Base-by-base conservation (phyloP, 2,797 vertebrate species). In the Labroides dimidiatus region DNA sequence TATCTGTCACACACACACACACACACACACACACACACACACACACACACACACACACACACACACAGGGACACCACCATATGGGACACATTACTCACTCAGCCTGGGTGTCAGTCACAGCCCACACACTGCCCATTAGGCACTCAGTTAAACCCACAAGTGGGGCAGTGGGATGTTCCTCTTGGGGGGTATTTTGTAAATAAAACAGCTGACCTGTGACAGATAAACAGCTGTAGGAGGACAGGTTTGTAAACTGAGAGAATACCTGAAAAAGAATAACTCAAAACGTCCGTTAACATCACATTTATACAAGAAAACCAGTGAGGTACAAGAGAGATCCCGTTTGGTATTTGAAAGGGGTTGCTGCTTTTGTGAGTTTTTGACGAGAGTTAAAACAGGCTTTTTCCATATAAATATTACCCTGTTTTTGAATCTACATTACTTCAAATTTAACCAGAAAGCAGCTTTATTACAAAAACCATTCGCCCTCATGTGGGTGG, bases 1-100 rank as follows among this genome's bases (percentile, higher is more conserved):
- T 47, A 24, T n/a, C 15, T 20, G 17, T 27, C n/a, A n/a, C n/a
- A n/a, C n/a, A n/a, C 24, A 41, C 24, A 14, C 30, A 52, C 33
- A 42, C 37, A 65, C 57, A 60, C 30, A 53, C 21, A 45, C 3
- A 6, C 24, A 49, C 33, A 37, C 37, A 65, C 58, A 60, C 24
- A 54, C 30, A 51, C 30, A 33, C 30, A 33, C 4, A 8, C 4
- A 6, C 30, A 45, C 23, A 43, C 42, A 44, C 48, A 50, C 45
- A 57, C 36, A 48, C 52, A 37, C 47, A 63, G 44, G 44, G 42
- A 42, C 55, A 45, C 13, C 50, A 23, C 59, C 73, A 63, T 66
- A 54, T 55, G 76, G 80, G 65, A 45, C 36, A 43, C 50, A 62
- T 86, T 75, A 77, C 55, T 81, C 74, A 65, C 71, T 80, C 56